Evolutionary conservation across 2,888 invertebrate genomes (phyloP).

Genomic region (Phengaris arion): DNA sequence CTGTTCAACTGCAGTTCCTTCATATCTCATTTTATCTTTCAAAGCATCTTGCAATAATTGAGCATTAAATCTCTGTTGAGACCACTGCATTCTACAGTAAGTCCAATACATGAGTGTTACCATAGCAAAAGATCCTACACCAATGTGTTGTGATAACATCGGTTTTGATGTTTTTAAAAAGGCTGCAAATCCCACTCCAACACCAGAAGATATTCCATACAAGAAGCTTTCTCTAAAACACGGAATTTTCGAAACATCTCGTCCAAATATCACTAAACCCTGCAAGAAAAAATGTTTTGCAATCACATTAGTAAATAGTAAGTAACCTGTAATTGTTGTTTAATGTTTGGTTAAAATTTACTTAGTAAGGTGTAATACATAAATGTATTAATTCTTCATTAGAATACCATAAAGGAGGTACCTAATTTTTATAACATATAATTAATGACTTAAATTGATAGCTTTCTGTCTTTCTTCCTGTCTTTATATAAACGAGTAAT

Average conservation of each 20-base stretch:
- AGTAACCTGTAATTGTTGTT: no score
- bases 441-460: no score
- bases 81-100: constrained; percentile 84
- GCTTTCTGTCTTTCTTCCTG: no score
- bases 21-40: constrained; percentile 79
- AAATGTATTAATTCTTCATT: no score
- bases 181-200: constrained; percentile 82
- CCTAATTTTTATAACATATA: no score
- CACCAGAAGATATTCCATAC: constrained; percentile 85
- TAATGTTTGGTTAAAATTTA: no score
- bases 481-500: no score
- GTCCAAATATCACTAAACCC: constrained; percentile 83
- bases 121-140: constrained; percentile 82
- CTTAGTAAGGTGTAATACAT: no score
- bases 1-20: constrained; percentile 81
- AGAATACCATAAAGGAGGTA: no score
- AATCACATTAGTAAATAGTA: no score
- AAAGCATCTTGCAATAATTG: constrained; percentile 81
- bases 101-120: constrained; percentile 85
- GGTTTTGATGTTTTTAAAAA: constrained; percentile 88
- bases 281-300: constrained; percentile 51
- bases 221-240: constrained; percentile 89
- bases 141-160: constrained; percentile 81
- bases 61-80: constrained; percentile 82
- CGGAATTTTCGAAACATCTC: constrained; percentile 86